Conservation (phyloP, 2,113 vertebrate species). For the Rhipidura dahli region DNA sequence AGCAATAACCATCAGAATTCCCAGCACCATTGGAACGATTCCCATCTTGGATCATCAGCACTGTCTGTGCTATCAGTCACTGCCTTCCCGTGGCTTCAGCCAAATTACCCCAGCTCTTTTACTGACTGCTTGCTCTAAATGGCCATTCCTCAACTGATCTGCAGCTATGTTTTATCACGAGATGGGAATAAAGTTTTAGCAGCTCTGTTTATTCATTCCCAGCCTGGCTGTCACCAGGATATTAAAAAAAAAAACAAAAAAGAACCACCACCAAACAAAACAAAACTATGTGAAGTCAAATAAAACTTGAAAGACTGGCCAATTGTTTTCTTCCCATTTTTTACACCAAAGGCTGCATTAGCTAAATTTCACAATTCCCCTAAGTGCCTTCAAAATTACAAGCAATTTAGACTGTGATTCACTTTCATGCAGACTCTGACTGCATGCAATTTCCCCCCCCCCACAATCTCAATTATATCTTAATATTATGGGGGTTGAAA, state of each 20-base stretch:
- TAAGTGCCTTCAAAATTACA: slow-evolving; percentile 79
- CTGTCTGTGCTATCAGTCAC: background rate
- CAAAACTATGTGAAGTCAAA: slow-evolving; percentile 1
- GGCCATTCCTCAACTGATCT: background rate
- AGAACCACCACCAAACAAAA: background rate
- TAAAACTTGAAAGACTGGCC: slow-evolving; percentile 61
- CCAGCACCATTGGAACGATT: slow-evolving; percentile 45
- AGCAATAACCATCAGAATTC: slow-evolving; percentile 62
- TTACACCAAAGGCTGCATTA: slow-evolving; percentile 65
- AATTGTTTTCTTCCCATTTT: slow-evolving; percentile 66
- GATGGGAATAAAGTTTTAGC: background rate
- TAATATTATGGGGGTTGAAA: slow-evolving; percentile 73
- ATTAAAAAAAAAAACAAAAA: background rate
- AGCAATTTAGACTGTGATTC: slow-evolving; percentile 74
- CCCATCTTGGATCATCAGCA: background rate
- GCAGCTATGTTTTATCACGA: background rate
- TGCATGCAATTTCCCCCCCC: slow-evolving; percentile 11
- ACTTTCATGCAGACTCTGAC: slow-evolving; percentile 57
- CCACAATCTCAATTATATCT: slow-evolving; percentile 73
- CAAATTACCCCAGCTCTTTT: background rate
- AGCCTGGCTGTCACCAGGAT: background rate
- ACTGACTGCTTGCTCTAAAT: background rate
- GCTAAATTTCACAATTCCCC: slow-evolving; percentile 73
- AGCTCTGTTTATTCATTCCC: background rate
- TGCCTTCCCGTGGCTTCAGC: background rate